Conservation (phyloP, 2,797 vertebrate species). For the Diplodus sargus region DNA sequence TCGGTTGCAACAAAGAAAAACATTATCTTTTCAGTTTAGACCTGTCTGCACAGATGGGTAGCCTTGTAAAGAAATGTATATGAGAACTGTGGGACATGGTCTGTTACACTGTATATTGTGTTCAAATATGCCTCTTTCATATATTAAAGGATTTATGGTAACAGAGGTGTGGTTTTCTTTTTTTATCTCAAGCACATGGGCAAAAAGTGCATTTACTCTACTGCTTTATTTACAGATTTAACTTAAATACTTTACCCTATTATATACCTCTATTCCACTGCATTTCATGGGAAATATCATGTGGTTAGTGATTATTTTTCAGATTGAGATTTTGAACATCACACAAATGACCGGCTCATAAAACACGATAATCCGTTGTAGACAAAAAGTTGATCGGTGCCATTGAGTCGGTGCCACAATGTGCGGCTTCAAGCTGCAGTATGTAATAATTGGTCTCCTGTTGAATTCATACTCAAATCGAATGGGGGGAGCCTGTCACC, state of each 20-base stretch:
- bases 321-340: too few relatives aligned
- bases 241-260: neutral
- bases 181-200: neutral
- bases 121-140: constrained; percentile 84
- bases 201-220: neutral
- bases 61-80: constrained; percentile 73
- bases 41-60: constrained; percentile 45
- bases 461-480: too few relatives aligned
- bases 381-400: too few relatives aligned
- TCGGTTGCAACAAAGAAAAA: constrained; percentile 21
- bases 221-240: neutral
- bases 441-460: too few relatives aligned
- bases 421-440: too few relatives aligned
- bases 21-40: constrained; percentile 29
- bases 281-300: neutral
- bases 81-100: constrained; percentile 83
- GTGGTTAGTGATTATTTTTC: neutral
- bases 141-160: constrained; percentile 86
- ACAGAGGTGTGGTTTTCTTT: constrained; percentile 9
- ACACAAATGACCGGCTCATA: too few relatives aligned
- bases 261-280: neutral
- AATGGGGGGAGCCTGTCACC: too few relatives aligned
- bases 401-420: too few relatives aligned
- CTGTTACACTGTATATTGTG: constrained; percentile 88
- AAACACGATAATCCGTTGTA: neutral